Conservation (phyloP, 35 echinoderm and acorn worm genomes). For the Chiridota heheva region DNA sequence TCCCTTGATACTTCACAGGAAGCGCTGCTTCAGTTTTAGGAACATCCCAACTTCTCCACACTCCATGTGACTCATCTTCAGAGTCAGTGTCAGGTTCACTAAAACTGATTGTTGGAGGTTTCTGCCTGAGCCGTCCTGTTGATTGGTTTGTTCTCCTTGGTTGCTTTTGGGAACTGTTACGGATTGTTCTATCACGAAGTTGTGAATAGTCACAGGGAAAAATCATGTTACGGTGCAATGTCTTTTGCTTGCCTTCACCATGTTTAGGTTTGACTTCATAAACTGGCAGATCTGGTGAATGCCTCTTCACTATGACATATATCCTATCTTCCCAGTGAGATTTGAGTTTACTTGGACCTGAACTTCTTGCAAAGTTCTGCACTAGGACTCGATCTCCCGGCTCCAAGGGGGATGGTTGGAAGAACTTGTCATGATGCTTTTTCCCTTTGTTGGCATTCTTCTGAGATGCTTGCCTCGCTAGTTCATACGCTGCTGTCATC, state of each 20-base stretch:
- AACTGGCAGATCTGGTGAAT: slow-evolving; percentile 29
- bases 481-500: slow-evolving; percentile 15
- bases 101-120: too few relatives aligned
- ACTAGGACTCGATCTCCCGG: slow-evolving; percentile 40
- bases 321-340: slow-evolving; percentile 25
- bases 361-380: neutral
- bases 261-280: slow-evolving; percentile 27
- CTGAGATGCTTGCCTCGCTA: neutral
- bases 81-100: too few relatives aligned
- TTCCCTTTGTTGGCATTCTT: slow-evolving; percentile 7
- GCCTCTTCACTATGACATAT: neutral
- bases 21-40: too few relatives aligned
- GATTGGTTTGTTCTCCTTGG: too few relatives aligned
- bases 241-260: neutral
- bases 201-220: neutral
- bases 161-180: too few relatives aligned
- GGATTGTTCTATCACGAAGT: too few relatives aligned
- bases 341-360: slow-evolving; percentile 22
- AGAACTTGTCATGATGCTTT: neutral
- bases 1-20: too few relatives aligned
- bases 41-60: too few relatives aligned
- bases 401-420: neutral
- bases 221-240: slow-evolving; percentile 11
- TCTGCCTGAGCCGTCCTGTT: too few relatives aligned
- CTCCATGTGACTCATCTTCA: too few relatives aligned